Evolutionary conservation across 2,888 invertebrate genomes (phyloP).

Genomic region (Pristionchus arcanus): DNA sequence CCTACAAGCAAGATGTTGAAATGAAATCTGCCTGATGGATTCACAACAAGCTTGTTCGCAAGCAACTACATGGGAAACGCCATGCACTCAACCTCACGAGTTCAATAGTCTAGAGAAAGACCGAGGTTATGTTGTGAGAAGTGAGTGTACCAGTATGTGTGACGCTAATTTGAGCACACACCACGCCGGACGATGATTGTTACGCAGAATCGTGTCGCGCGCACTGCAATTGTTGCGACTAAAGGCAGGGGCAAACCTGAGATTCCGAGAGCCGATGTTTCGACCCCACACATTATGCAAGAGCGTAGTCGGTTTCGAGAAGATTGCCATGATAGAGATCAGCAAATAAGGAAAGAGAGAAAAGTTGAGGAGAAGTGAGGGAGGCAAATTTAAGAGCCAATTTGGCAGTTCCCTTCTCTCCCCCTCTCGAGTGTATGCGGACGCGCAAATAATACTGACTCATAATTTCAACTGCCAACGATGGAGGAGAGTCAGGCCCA

Average conservation of each 20-base stretch:
- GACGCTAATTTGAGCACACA: slow-evolving; percentile 13
- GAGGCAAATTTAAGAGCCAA: slow-evolving; percentile 19
- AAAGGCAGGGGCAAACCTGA: not conserved
- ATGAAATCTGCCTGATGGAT: not conserved
- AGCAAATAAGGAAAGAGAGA: slow-evolving; percentile 36
- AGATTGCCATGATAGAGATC: slow-evolving; percentile 23
- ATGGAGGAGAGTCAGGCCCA: not conserved
- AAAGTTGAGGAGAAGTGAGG: not conserved
- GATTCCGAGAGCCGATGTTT: not conserved
- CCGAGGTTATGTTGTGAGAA: not conserved
- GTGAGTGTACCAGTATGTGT: slow-evolving; percentile 14
- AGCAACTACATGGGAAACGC: slow-evolving; percentile 44
- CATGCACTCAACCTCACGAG: slow-evolving; percentile 17
- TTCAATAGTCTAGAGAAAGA: not conserved
- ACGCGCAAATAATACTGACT: not conserved
- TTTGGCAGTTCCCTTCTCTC: not conserved
- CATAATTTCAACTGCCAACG: not conserved
- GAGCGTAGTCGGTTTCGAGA: slow-evolving; percentile 23
- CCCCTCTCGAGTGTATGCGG: not conserved
- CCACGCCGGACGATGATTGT: not conserved
- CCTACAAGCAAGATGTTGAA: not conserved
- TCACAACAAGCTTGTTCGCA: slow-evolving; percentile 25
- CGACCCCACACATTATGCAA: not conserved
- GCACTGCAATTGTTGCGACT: slow-evolving; percentile 15
- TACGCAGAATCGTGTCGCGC: slow-evolving; percentile 16